Evolutionary conservation across 2,888 invertebrate species (phyloP).

Genomic region (Dryocosmus kuriphilus): DNA sequence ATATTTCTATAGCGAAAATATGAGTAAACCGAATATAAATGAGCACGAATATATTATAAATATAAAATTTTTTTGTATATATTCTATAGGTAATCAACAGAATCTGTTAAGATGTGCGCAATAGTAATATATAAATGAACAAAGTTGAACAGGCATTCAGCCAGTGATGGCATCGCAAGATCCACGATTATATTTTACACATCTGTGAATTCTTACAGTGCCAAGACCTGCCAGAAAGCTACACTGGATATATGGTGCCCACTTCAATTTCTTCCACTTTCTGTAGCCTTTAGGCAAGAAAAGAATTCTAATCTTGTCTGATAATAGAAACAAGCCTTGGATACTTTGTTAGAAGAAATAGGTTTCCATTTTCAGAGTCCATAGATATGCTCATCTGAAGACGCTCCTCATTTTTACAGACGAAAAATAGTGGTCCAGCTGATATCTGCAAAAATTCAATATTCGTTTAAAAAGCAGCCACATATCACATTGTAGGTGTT

Average conservation of each 20-base stretch:
- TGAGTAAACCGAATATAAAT: no score
- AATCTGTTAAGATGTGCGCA: no score
- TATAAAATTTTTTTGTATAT: no score
- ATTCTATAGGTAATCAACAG: no score
- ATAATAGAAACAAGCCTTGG: not conserved
- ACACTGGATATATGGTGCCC: slow-evolving; percentile 51
- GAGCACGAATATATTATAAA: no score
- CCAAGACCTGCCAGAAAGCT: slow-evolving; percentile 77
- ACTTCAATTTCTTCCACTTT: slow-evolving; percentile 8
- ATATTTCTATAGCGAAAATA: no score
- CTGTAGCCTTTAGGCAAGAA: not conserved
- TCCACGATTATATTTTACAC: slow-evolving; percentile 77
- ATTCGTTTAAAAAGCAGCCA: not conserved
- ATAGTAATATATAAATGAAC: not conserved
- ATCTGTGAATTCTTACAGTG: slow-evolving; percentile 78
- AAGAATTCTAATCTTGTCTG: not conserved
- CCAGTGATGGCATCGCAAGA: slow-evolving; percentile 78
- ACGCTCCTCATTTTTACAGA: not conserved
- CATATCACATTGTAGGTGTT: not conserved
- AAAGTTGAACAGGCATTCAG: slow-evolving; percentile 71
- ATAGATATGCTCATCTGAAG: not conserved
- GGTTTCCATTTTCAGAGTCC: not conserved
- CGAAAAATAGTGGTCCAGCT: not conserved
- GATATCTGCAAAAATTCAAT: not conserved
- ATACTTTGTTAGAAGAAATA: not conserved